phyloP scores from a whole-genome alignment of 2,888 invertebrate species.

The Ectemnius cavifrons region DNA sequence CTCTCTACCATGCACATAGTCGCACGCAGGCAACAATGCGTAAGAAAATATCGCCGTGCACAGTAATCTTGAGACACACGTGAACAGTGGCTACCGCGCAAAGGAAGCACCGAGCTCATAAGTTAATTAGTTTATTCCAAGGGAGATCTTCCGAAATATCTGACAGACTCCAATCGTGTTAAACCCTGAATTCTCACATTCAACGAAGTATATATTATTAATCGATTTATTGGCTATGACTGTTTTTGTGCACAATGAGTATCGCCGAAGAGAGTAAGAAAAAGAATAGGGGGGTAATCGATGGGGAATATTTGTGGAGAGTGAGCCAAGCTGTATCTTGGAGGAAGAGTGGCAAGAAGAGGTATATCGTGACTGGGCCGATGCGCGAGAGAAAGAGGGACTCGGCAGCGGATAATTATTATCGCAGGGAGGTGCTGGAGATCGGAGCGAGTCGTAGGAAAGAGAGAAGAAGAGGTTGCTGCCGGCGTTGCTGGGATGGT shows the following conservation, averaged over 20 bases:
- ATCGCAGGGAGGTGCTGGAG: conserved; percentile 46
- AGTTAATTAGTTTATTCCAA: conserved; percentile 62
- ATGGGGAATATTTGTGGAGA: conserved; percentile 43
- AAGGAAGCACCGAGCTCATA: conserved; percentile 51
- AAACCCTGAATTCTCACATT: too few relatives aligned
- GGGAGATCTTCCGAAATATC: conserved; percentile 17
- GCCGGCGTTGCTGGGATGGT: too few relatives aligned
- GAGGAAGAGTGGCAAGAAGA: conserved; percentile 49
- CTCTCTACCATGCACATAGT: conserved; percentile 23
- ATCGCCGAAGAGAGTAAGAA: not conserved
- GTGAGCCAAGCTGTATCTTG: conserved; percentile 35
- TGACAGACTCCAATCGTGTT: too few relatives aligned
- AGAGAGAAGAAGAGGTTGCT: conserved; percentile 9
- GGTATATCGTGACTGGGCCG: conserved; percentile 53
- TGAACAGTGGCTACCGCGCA: conserved; percentile 56
- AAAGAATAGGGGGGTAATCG: conserved; percentile 22
- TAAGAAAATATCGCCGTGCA: conserved; percentile 35
- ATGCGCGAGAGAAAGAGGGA: conserved; percentile 18
- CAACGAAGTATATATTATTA: too few relatives aligned
- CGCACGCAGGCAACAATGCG: conserved; percentile 38
- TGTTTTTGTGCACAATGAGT: too few relatives aligned
- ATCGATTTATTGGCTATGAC: too few relatives aligned
- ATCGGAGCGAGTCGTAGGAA: conserved; percentile 1
- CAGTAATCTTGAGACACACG: conserved; percentile 44
- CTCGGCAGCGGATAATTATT: conserved; percentile 58